These are phyloP conservation scores for Potorous gilbertii DNA, from an alignment of 2,797 vertebrate species.

Conservation along the genomic window DNA sequence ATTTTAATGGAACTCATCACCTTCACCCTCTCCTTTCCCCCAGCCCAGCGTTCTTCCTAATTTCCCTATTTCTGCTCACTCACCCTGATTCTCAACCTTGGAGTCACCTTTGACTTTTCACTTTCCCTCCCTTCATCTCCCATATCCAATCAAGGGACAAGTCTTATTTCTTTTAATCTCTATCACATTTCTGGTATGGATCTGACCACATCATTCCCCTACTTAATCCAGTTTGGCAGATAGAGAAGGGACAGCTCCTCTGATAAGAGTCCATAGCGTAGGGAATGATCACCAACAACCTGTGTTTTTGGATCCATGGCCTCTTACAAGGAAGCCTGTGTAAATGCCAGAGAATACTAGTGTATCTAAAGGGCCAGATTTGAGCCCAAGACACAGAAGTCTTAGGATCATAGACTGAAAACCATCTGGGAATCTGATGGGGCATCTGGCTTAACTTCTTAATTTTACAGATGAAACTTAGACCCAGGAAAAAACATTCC, in stretches of 20 bases:
- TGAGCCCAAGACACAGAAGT: too few relatives aligned
- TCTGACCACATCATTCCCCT: not conserved
- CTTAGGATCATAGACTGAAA: not conserved
- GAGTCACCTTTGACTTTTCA: not conserved
- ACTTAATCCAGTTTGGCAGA: not conserved
- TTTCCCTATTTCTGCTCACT: not conserved
- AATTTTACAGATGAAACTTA: not conserved
- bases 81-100: not conserved
- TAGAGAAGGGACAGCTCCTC: not conserved
- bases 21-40: not conserved
- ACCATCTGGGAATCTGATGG: not conserved
- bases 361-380: too few relatives aligned
- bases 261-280: not conserved
- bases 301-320: not conserved
- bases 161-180: not conserved
- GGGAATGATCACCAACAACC: not conserved
- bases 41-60: not conserved
- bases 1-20: not conserved
- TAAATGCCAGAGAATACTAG: not conserved
- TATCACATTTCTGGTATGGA: not conserved
- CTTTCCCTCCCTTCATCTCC: not conserved
- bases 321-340: not conserved
- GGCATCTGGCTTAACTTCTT: not conserved
- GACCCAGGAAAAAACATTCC: not conserved
- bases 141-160: not conserved